Conservation (phyloP, 2,888 invertebrate species). For the Leptinotarsa rubiginosa region DNA sequence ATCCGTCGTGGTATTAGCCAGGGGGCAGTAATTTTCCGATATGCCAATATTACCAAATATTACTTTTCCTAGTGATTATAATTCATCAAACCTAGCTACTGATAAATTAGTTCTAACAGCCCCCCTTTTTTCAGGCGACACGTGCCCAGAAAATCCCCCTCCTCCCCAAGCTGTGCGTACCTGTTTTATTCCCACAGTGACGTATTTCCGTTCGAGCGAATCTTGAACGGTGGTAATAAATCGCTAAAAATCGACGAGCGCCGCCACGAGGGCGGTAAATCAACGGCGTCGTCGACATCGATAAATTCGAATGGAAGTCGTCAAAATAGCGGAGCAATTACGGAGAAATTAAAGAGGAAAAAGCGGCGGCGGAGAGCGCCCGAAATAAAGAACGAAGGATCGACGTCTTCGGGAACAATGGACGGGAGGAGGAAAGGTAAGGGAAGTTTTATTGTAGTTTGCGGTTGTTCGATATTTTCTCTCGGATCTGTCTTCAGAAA, state of each 20-base stretch:
- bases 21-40: too few relatives aligned
- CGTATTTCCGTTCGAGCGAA: slow-evolving; percentile 48
- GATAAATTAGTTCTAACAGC: neutral
- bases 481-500: neutral
- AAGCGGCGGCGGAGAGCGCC: slow-evolving; percentile 39
- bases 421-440: slow-evolving; percentile 47
- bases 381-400: slow-evolving; percentile 45
- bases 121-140: neutral
- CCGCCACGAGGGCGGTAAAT: slow-evolving; percentile 32
- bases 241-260: neutral
- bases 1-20: too few relatives aligned
- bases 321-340: slow-evolving; percentile 44
- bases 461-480: slow-evolving; percentile 7
- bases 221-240: slow-evolving; percentile 18
- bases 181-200: slow-evolving; percentile 52
- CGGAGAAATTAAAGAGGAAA: slow-evolving; percentile 44
- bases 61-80: too few relatives aligned
- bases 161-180: slow-evolving; percentile 14
- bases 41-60: too few relatives aligned
- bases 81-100: too few relatives aligned
- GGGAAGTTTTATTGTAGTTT: slow-evolving; percentile 34
- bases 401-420: slow-evolving; percentile 40
- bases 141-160: slow-evolving; percentile 22
- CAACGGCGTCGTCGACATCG: slow-evolving; percentile 41
- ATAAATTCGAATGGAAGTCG: slow-evolving; percentile 46